Evolutionary conservation across 2,113 vertebrate genomes (phyloP).

Genomic region (Syngnathus scovelli): DNA sequence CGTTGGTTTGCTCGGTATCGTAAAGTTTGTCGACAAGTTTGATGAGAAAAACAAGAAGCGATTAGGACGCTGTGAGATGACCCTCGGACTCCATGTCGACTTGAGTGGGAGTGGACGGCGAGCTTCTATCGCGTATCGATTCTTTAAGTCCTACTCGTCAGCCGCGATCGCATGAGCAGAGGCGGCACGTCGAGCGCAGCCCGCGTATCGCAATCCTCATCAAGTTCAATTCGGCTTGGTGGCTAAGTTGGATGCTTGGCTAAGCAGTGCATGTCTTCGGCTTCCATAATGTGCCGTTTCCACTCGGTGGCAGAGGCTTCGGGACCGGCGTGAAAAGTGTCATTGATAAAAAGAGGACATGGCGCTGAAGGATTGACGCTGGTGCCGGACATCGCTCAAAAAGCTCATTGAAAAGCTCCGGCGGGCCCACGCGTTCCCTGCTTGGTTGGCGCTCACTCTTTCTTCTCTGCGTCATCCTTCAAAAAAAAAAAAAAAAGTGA

Average conservation of each 20-base stretch:
- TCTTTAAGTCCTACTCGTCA: neutral
- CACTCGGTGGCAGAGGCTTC: constrained; percentile 60
- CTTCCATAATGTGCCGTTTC: no score
- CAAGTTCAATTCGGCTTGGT: constrained; percentile 3
- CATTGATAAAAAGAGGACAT: constrained; percentile 72
- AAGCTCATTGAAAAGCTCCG: constrained; percentile 58
- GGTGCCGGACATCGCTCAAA: constrained; percentile 63
- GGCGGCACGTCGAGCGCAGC: neutral
- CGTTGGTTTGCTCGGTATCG: neutral
- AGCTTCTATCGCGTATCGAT: neutral
- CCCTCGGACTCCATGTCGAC: neutral
- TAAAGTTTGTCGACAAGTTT: neutral
- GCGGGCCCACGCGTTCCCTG: constrained; percentile 38
- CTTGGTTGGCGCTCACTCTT: constrained; percentile 60
- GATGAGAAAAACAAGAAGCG: neutral
- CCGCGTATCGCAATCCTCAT: constrained; percentile 4
- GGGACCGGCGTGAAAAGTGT: constrained; percentile 64
- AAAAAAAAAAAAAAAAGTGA: constrained; percentile 41
- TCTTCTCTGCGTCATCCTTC: constrained; percentile 63
- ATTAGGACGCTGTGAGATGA: neutral
- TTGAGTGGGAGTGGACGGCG: constrained; percentile 3
- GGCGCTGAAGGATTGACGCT: constrained; percentile 63
- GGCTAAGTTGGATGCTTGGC: no score
- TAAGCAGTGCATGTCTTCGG: no score
- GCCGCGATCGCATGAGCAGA: neutral